Base-by-base conservation (phyloP, 2,113 vertebrate species). In the Apodemus sylvaticus region DNA sequence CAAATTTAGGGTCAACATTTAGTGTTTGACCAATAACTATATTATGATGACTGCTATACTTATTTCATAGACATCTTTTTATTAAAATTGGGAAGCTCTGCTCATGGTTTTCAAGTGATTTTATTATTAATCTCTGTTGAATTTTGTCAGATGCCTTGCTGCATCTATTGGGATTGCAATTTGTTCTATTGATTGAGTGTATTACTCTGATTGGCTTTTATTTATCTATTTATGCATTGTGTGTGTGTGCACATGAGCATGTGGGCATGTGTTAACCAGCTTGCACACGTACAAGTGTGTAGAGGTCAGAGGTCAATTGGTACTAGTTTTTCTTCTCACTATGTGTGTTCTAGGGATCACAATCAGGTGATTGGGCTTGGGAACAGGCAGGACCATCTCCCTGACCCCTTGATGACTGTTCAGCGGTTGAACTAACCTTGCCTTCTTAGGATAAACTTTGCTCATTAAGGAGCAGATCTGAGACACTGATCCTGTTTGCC, bases 391-490 rank as follows among this genome's bases (percentile, higher is more conserved):
- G 26, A 2, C 82, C 29, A 10, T 45, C 60, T 85, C 29, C 3
- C 39, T 7, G 60, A 9, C 39, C 39, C 24, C 4, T 16, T 16
- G n/a, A 34, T 16, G 14, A 12, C 62, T 87, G 89, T 92, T 74
- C 66, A 73, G 83, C 53, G 89, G 55, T 76, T 81, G 73, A 77
- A 60, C 48, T 68, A 73, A 92, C 2, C 53, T 91, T 91, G 24
- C 26, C n/a, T 94, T 86, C 45, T 90, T 76, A 68, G 87, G 45
- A 60, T 89, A 60, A 96, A 89, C 78, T 89, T 74, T 34, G 71
- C 7, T 68, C 77, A 34, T 83, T 10, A 60, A 83, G 39, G 91
- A 74, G 22, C 66, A 34, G 36, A 86, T 39, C 17, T 66, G 3
- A 36, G 10, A 66, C 36, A 20, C 45, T 79, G 13, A 71, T 73